Conservation (phyloP, 2,888 invertebrate genomes). For the Thera obeliscata region DNA sequence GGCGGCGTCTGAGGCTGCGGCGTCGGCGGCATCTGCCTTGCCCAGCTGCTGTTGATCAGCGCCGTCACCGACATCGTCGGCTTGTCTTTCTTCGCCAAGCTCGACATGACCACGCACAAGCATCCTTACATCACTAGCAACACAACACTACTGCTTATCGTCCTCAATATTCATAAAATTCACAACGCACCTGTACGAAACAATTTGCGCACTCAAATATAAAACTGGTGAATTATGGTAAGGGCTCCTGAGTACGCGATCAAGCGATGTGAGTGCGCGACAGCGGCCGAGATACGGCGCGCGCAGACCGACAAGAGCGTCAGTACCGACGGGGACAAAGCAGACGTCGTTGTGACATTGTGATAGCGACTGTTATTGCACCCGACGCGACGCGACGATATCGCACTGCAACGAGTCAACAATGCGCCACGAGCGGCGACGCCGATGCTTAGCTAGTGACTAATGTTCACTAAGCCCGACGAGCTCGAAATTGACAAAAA, state of each 20-base stretch:
- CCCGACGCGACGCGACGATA: conserved; percentile 59
- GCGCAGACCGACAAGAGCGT: conserved; percentile 57
- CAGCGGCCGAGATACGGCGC: conserved; percentile 52
- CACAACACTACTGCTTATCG: conserved; percentile 55
- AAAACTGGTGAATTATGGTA: conserved; percentile 53
- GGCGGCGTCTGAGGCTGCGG: conserved; percentile 58
- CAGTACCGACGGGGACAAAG: conserved; percentile 65
- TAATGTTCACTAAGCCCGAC: conserved; percentile 79
- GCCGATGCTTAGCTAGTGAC: conserved; percentile 73
- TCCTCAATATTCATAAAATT: conserved; percentile 53
- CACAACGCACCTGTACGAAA: conserved; percentile 53
- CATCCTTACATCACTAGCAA: conserved; percentile 80
- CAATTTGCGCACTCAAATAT: conserved; percentile 53
- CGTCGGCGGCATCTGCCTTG: conserved; percentile 67
- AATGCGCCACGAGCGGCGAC: conserved; percentile 66
- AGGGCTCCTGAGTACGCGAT: conserved; percentile 54
- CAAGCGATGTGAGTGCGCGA: conserved; percentile 50
- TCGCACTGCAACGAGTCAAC: conserved; percentile 69
- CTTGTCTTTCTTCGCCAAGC: conserved; percentile 93
- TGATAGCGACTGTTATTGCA: conserved; percentile 79
- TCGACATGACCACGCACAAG: conserved; percentile 79
- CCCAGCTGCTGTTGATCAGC: conserved; percentile 89
- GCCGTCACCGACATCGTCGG: conserved; percentile 94
- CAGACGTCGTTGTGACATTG: conserved; percentile 77
- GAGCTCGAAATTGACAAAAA: conserved; percentile 80